phyloP scores from a whole-genome alignment of 2,797 vertebrate genomes.

The Pelobates cultripes region DNA sequence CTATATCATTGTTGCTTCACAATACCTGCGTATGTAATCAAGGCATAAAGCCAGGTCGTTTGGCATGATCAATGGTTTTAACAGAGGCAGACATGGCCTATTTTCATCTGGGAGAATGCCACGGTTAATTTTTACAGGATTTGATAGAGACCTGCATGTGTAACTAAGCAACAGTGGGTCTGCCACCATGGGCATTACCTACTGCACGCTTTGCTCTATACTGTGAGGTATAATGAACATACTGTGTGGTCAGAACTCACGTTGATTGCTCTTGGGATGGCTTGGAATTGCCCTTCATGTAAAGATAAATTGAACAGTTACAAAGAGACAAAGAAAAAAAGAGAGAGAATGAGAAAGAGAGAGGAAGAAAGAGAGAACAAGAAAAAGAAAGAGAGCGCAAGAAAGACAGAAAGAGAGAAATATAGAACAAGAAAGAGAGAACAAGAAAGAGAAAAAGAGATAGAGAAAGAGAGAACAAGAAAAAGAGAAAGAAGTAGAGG shows the following conservation, averaged over 20 bases:
- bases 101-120: constrained; percentile 44
- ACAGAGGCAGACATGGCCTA: constrained; percentile 24
- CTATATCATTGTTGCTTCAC: background rate
- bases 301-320: background rate
- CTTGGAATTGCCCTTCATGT: background rate
- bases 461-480: no score
- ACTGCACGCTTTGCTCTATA: background rate
- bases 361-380: no score
- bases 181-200: constrained; percentile 12
- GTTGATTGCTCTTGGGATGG: background rate
- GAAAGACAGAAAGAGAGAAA: no score
- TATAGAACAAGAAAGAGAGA: no score
- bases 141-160: constrained; percentile 34
- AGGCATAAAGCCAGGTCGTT: constrained; percentile 43
- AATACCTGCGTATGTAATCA: constrained; percentile 21
- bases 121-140: constrained; percentile 45
- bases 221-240: background rate
- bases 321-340: no score
- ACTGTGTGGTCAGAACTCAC: background rate
- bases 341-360: no score
- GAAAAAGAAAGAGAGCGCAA: no score
- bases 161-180: constrained; percentile 24
- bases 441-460: no score
- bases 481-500: no score
- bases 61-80: constrained; percentile 48